Evolutionary conservation across 2,113 vertebrate species (phyloP), one percentile per base, ranked within the genome.

Genomic region (Oceanodroma tethys): DNA sequence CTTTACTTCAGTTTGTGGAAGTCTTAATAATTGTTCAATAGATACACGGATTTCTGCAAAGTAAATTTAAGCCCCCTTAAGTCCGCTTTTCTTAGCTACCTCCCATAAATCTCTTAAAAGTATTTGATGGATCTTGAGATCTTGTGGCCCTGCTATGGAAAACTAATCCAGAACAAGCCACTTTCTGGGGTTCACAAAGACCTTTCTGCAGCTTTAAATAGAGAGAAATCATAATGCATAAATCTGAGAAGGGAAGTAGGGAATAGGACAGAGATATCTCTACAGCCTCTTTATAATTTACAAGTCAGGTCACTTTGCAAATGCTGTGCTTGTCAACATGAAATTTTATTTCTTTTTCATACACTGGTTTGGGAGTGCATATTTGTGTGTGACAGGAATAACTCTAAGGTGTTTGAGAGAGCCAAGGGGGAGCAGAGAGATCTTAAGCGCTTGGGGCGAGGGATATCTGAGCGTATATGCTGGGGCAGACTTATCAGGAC

Each of bases 391-490:
- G 45, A 36, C 7, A 56, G n/a, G 27, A 86, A 7, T 60, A 67
- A 48, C 11, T 66, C 29, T 40, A 62, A 58, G 25, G 13, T n/a
- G 4, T 86, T 13, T 62, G 38, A 74, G 38, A 70, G 27, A 66
- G 8, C 23, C 47, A 80, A 56, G 27, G 6, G 16, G 42, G 5
- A 84, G 13, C 22, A 86, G 67, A 78, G 11, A 11, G 36, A 45
- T 13, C 16, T 22, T n/a, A 48, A 53, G 8, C 2, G 0, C 17
- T 14, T 52, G 59, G 10, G 32, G 6, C 1, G 3, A 68, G 25
- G 10, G 18, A 34, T 34, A 19, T 48, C 4, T 55, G 20, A 55
- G 7, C 11, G 10, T 45, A 11, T 23, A 3, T 0, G 2, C 13
- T 66, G 17, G 8, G n/a, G 8, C 18, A 10, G 19, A 36, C 78